Percentiles rank a stretch among this genome's conserved stretches.
These are phyloP conservation scores for Orbicella faveolata DNA, from an alignment of 64 coral and sea anemone genomes.

Conservation along the genomic window DNA sequence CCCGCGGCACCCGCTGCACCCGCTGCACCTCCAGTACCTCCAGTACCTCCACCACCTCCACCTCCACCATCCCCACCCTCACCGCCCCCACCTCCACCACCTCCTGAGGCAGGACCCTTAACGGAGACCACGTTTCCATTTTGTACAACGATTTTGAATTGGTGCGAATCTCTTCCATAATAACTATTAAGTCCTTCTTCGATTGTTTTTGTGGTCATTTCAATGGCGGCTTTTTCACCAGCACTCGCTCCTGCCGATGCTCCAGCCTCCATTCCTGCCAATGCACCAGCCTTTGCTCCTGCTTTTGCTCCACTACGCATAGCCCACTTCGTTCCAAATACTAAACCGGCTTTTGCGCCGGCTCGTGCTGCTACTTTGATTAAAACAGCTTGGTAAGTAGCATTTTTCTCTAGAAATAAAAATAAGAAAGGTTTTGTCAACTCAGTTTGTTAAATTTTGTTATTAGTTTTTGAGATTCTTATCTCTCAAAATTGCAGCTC, in stretches of 20 bases:
- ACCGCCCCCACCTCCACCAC: not conserved
- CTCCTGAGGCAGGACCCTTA: not conserved
- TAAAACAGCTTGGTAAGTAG: not conserved
- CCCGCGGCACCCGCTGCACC: not conserved
- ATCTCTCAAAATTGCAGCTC: too few relatives aligned
- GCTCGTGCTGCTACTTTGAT: conserved; percentile 14
- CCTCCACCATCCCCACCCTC: not conserved
- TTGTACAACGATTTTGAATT: not conserved
- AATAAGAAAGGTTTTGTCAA: too few relatives aligned
- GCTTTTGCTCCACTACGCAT: conserved; percentile 33
- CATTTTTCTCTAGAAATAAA: not conserved
- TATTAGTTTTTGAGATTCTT: too few relatives aligned
- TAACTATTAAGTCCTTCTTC: conserved; percentile 2
- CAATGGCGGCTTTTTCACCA: conserved; percentile 48
- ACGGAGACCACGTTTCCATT: not conserved
- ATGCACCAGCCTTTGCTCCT: conserved; percentile 57
- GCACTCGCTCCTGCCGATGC: conserved; percentile 48
- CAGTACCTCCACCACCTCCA: not conserved
- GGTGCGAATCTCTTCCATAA: not conserved
- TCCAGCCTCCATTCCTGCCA: conserved; percentile 56
- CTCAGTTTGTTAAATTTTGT: too few relatives aligned
- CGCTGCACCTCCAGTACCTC: not conserved
- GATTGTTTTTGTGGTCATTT: conserved; percentile 24
- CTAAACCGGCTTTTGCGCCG: conserved; percentile 21
- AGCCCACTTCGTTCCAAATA: not conserved